Evolutionary conservation across 2,113 vertebrate species (phyloP), one percentile per base, ranked within the genome.

Genomic region (Rhabdornis inornatus): DNA sequence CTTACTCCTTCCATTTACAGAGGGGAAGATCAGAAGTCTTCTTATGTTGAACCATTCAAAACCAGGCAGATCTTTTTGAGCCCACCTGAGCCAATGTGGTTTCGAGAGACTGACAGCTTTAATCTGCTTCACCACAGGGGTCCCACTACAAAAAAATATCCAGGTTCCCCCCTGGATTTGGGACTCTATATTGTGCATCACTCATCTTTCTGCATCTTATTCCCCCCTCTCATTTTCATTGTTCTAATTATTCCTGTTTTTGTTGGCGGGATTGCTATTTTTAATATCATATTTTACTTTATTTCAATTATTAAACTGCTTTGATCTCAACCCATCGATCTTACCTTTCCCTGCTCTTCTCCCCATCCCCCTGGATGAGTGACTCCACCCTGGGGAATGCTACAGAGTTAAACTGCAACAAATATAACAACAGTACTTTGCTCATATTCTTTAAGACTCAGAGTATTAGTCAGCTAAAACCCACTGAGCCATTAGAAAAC

Each of bases 401-500:
- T 44, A 33, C 79, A 77, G 15, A 49, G 79, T 77, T 77, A 56
- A 90, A 77, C 49, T 44, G 35, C 37, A 63, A 21, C 56, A 82
- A 57, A 76, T 69, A 33, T 63, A 93, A 71, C 83, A 84, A 55
- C 65, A 85, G 66, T 6, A 71, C 47, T 90, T 70, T 79, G 47
- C 28, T 94, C 61, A 60, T 57, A 76, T 75, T 84, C 65, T 69
- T 92, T 40, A 76, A 92, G 59, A 91, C 57, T 91, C 89, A 82
- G 92, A 75, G 81, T 37, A 89, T 95, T 96, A 95, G 89, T 96
- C 93, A 95, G 95, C 81, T 83, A 94, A 96, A 95, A 95, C 84
- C 94, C 75, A 95, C 90, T 88, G 76, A 93, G 86, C 59, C 88
- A 83, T 94, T 74, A 87, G 78, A 89, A 96, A 94, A 92, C 91